Percentiles rank a stretch among this genome's conserved stretches.
Conservation (phyloP, 2,888 invertebrate genomes). For the Apotomis turbidana region DNA sequence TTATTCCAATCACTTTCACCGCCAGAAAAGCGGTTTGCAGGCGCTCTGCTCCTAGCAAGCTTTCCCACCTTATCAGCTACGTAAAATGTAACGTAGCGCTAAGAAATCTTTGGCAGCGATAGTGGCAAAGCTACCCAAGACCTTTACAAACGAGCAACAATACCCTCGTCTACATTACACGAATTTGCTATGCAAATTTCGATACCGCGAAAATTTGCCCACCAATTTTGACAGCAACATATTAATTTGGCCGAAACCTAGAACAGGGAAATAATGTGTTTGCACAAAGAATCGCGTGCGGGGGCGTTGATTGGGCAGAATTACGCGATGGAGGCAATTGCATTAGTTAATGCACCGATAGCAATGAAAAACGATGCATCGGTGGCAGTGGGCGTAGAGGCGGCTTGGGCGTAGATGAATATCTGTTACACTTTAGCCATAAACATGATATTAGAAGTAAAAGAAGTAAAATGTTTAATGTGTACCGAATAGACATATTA, state of each 20-base stretch:
- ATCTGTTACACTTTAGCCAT: not conserved
- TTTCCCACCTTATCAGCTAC: too few relatives aligned
- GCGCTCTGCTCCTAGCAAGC: too few relatives aligned
- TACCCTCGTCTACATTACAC: constrained; percentile 1
- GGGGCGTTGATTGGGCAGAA: constrained; percentile 69
- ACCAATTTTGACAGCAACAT: constrained; percentile 35
- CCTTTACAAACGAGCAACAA: not conserved
- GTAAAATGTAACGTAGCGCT: too few relatives aligned
- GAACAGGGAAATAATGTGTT: constrained; percentile 47
- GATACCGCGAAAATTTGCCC: constrained; percentile 17
- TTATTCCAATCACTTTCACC: too few relatives aligned
- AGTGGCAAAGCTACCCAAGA: not conserved
- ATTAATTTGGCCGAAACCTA: constrained; percentile 38
- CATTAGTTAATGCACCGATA: constrained; percentile 72
- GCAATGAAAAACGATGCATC: constrained; percentile 56
- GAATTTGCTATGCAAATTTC: constrained; percentile 2
- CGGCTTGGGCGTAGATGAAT: constrained; percentile 23
- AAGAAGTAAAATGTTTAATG: too few relatives aligned
- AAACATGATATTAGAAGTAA: not conserved
- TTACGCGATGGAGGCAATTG: constrained; percentile 75
- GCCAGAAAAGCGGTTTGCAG: too few relatives aligned
- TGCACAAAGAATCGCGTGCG: constrained; percentile 62
- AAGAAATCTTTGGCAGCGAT: too few relatives aligned
- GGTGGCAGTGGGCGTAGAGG: constrained; percentile 45
- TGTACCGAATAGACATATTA: too few relatives aligned